Evolutionary conservation across 1,140 invertebrate species (phyloP).

Genomic region (Stegodyphus dumicola): DNA sequence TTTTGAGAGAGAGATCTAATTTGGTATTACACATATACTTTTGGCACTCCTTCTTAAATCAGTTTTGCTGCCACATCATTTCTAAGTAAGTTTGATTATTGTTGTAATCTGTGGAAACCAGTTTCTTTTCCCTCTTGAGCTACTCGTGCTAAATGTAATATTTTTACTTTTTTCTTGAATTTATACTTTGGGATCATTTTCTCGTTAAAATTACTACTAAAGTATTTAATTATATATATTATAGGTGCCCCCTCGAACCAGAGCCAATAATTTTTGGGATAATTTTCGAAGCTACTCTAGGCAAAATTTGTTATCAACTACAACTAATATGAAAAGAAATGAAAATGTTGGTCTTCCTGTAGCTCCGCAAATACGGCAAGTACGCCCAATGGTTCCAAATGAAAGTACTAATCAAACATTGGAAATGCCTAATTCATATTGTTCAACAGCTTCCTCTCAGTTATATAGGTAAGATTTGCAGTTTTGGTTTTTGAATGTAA

Average conservation of each 20-base stretch:
- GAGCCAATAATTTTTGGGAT: conserved; percentile 92
- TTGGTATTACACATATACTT: no score
- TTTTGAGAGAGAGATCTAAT: no score
- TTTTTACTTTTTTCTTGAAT: no score
- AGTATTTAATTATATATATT: background rate
- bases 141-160: no score
- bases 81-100: no score
- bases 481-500: background rate
- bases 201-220: no score
- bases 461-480: background rate
- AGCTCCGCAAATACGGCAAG: conserved; percentile 26
- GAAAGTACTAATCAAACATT: background rate
- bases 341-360: conserved; percentile 25
- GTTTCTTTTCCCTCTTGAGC: no score
- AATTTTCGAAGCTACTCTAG: conserved; percentile 87
- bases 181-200: no score
- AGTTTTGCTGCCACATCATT: no score
- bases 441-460: background rate
- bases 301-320: conserved; percentile 83
- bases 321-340: conserved; percentile 43
- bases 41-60: no score
- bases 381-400: conserved; percentile 38
- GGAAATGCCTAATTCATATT: conserved; percentile 3
- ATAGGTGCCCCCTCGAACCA: conserved; percentile 81
- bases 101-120: no score